phyloP scores from a whole-genome alignment of 1,140 invertebrate genomes.

The Varroa destructor region DNA sequence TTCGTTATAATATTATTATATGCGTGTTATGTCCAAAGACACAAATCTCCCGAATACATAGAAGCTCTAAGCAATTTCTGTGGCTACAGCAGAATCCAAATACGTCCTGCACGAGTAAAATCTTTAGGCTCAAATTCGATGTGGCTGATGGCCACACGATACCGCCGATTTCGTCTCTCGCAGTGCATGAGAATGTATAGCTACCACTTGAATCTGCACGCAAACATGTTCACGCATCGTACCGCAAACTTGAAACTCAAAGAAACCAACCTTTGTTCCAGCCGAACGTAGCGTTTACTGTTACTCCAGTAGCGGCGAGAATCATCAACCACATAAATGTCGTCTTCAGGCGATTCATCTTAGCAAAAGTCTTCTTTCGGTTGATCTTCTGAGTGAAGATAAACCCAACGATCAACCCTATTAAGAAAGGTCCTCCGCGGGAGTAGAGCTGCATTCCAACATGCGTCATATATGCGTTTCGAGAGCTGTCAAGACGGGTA shows the following conservation, averaged over 20 bases:
- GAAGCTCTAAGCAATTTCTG: too few relatives aligned
- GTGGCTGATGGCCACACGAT: too few relatives aligned
- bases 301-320: not conserved
- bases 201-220: not conserved
- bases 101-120: too few relatives aligned
- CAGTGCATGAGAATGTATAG: not conserved
- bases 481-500: not conserved
- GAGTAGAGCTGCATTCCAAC: slow-evolving; percentile 25
- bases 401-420: slow-evolving; percentile 9
- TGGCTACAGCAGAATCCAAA: too few relatives aligned
- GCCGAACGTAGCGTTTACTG: slow-evolving; percentile 19
- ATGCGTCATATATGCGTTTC: slow-evolving; percentile 4
- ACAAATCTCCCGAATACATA: too few relatives aligned
- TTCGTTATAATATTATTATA: too few relatives aligned
- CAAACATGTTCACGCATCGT: too few relatives aligned
- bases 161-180: too few relatives aligned
- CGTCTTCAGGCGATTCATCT: not conserved
- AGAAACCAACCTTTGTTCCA: slow-evolving; percentile 8
- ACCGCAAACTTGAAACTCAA: not conserved
- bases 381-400: slow-evolving; percentile 22
- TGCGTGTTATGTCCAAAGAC: too few relatives aligned
- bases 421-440: slow-evolving; percentile 7
- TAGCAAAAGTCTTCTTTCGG: not conserved
- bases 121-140: too few relatives aligned
- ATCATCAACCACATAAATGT: slow-evolving; percentile 25